Evolutionary conservation across 2,113 vertebrate genomes (phyloP).

Genomic region (Pan paniscus): DNA sequence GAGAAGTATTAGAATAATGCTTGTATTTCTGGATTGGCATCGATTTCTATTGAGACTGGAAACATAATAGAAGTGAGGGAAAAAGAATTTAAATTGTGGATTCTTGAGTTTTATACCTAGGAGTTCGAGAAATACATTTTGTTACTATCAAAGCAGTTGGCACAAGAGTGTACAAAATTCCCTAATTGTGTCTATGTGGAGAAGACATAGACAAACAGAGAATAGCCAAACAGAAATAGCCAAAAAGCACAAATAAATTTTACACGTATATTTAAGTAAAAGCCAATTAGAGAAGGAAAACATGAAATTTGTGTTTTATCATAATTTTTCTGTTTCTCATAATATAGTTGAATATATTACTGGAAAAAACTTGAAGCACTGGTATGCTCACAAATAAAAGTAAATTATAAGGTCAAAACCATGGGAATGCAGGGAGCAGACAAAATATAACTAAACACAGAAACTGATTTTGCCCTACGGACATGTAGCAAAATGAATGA

Average conservation of each 20-base stretch:
- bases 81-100: background rate
- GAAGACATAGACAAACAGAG: background rate
- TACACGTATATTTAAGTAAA: background rate
- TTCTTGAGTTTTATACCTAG: background rate
- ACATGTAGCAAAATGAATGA: background rate
- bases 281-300: background rate
- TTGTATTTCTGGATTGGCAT: background rate
- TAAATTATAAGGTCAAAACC: background rate
- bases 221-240: background rate
- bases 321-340: background rate
- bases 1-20: background rate
- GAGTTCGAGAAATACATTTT: background rate
- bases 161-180: background rate
- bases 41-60: too few relatives aligned
- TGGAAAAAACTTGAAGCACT: background rate
- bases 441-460: background rate
- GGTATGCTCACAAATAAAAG: background rate
- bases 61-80: too few relatives aligned
- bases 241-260: background rate
- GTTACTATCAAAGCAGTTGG: background rate
- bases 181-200: background rate
- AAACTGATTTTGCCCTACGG: background rate
- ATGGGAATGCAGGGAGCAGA: background rate
- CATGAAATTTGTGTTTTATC: background rate
- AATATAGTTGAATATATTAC: background rate